Conservation (phyloP, 2,113 vertebrate genomes). For the Albula glossodonta region DNA sequence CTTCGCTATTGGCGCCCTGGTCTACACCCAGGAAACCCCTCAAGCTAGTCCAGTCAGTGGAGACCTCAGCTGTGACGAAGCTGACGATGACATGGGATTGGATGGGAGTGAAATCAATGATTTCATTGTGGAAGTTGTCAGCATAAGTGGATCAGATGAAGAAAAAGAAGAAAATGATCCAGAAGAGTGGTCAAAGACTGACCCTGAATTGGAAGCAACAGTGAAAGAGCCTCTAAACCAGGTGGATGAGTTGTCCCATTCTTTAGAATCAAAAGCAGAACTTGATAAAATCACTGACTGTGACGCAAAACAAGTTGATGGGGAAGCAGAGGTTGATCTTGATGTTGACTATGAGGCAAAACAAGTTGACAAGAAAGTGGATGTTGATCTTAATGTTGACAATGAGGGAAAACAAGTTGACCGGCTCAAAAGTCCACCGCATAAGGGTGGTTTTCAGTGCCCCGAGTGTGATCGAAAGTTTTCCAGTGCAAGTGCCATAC, state of each 20-base stretch:
- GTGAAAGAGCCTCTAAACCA: slow-evolving; percentile 23
- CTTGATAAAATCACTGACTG: slow-evolving; percentile 66
- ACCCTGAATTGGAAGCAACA: slow-evolving; percentile 61
- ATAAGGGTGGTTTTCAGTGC: slow-evolving; percentile 52
- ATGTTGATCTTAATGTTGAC: slow-evolving; percentile 66
- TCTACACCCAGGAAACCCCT: slow-evolving; percentile 30
- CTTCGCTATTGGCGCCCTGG: slow-evolving; percentile 21
- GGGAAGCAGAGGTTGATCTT: slow-evolving; percentile 51
- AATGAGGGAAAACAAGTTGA: slow-evolving; percentile 40
- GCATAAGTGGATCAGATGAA: slow-evolving; percentile 56
- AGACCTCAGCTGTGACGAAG: slow-evolving; percentile 10
- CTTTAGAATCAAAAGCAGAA: slow-evolving; percentile 46
- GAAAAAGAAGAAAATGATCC: slow-evolving; percentile 35
- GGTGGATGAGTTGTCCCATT: neutral
- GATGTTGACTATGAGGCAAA: slow-evolving; percentile 60
- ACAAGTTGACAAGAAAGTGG: neutral
- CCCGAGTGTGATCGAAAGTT: slow-evolving; percentile 68
- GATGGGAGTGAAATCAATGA: slow-evolving; percentile 57
- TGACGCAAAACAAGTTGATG: slow-evolving; percentile 22
- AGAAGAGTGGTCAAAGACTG: slow-evolving; percentile 53
- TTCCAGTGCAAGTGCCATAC: slow-evolving; percentile 58
- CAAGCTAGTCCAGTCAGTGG: slow-evolving; percentile 23
- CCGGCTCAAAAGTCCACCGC: slow-evolving; percentile 13
- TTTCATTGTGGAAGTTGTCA: slow-evolving; percentile 63
- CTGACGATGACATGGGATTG: slow-evolving; percentile 50